Conservation (phyloP, 2,888 invertebrate species). For the Coremacera marginata region DNA sequence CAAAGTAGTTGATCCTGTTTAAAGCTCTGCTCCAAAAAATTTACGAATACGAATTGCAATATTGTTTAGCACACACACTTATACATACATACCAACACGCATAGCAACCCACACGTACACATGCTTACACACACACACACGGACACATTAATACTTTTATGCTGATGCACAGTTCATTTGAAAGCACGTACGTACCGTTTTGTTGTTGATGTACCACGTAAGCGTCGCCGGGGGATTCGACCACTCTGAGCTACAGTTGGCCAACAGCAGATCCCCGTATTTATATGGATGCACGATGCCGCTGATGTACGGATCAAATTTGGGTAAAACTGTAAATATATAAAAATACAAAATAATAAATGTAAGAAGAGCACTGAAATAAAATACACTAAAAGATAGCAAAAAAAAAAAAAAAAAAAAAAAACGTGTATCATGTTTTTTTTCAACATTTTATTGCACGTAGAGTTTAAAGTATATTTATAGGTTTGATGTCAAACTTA, state of each 20-base stretch:
- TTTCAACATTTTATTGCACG: background rate
- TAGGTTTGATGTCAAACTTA: background rate
- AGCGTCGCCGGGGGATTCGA: slow-evolving; percentile 67
- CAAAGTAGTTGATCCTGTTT: slow-evolving; percentile 28
- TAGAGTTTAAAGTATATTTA: background rate
- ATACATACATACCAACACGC: background rate
- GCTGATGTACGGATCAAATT: slow-evolving; percentile 66
- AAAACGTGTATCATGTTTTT: no score
- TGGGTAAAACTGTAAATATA: slow-evolving; percentile 65
- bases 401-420: no score
- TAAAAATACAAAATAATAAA: background rate
- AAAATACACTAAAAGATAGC: background rate
- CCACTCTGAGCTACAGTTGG: slow-evolving; percentile 69
- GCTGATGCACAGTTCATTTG: background rate
- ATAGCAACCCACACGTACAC: slow-evolving; percentile 1
- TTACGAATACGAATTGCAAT: background rate
- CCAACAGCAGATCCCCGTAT: slow-evolving; percentile 66
- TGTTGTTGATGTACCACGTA: slow-evolving; percentile 69
- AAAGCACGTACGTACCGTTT: slow-evolving; percentile 59
- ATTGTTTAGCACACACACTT: background rate
- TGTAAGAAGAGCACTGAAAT: background rate
- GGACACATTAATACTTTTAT: background rate
- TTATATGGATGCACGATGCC: slow-evolving; percentile 64
- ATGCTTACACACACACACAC: background rate
- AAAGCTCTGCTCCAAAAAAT: background rate